Percentiles rank a stretch among this genome's conserved stretches.
These are phyloP conservation scores for Orthonyx spaldingii DNA, from an alignment of 2,113 vertebrate genomes.

Conservation along the genomic window DNA sequence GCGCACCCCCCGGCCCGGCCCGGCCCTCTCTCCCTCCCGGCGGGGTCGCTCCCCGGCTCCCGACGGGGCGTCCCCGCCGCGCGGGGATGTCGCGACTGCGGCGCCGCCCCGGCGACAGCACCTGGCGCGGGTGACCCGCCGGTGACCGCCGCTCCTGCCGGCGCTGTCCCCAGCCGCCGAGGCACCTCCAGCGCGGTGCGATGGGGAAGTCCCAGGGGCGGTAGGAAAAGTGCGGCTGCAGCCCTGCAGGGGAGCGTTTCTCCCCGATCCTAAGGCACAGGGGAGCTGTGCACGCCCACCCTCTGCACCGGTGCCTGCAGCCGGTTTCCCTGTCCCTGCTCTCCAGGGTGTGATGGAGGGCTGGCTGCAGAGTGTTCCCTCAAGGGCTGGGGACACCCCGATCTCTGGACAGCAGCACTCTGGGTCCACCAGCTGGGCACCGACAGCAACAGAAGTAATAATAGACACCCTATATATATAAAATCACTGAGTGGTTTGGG, in stretches of 20 bases:
- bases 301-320: not conserved
- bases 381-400: not conserved
- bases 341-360: not conserved
- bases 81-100: not conserved
- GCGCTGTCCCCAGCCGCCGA: not conserved
- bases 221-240: not conserved
- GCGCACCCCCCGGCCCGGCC: not conserved
- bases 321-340: not conserved
- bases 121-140: not conserved
- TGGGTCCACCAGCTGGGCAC: not conserved
- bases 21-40: not conserved
- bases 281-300: not conserved
- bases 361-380: not conserved
- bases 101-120: not conserved
- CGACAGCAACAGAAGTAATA: not conserved
- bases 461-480: not conserved
- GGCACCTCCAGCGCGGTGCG: rapidly evolving
- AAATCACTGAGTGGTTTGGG: not conserved
- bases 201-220: not conserved
- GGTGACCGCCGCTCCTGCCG: not conserved
- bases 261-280: not conserved
- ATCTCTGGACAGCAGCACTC: not conserved
- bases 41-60: not conserved
- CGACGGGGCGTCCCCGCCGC: not conserved
- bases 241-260: not conserved